phyloP scores from a whole-genome alignment of 1,140 invertebrate genomes.

The Formica exsecta region DNA sequence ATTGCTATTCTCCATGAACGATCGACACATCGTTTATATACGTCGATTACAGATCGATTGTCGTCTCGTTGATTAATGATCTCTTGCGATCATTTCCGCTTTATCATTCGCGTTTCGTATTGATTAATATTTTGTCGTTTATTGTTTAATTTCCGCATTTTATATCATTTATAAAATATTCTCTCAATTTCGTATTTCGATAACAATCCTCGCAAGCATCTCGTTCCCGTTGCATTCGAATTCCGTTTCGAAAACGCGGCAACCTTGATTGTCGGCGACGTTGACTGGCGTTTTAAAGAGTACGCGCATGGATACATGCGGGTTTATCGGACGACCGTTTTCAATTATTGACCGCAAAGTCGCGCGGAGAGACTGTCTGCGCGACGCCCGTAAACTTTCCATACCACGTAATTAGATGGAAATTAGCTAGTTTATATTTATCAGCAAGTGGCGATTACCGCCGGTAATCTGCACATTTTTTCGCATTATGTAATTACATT shows the following conservation, averaged over 20 bases:
- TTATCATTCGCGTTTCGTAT: not conserved
- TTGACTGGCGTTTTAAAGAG: conserved; percentile 12
- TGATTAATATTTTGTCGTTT: conserved; percentile 27
- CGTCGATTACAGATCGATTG: conserved; percentile 53
- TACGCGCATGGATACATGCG: not conserved
- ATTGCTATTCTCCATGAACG: conserved; percentile 44
- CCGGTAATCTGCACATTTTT: conserved; percentile 33
- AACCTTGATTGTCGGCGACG: not conserved
- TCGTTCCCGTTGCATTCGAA: not conserved
- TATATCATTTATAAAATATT: not conserved
- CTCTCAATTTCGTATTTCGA: not conserved
- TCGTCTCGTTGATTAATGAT: conserved; percentile 48
- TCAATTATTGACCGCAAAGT: conserved; percentile 52
- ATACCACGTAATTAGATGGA: conserved; percentile 51
- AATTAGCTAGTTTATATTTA: conserved; percentile 63
- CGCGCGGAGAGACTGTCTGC: conserved; percentile 19
- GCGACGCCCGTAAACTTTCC: conserved; percentile 44
- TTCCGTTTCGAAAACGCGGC: not conserved
- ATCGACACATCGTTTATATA: conserved; percentile 56
- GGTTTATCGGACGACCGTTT: conserved; percentile 31
- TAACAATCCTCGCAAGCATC: not conserved
- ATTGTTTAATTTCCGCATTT: not conserved
- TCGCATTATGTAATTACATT: conserved; percentile 45
- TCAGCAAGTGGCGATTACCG: conserved; percentile 44
- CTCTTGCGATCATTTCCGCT: conserved; percentile 39